Percentiles rank a stretch among this genome's conserved stretches.
phyloP scores from a whole-genome alignment of 2,797 vertebrate species.

The Eidolon dupreanum region DNA sequence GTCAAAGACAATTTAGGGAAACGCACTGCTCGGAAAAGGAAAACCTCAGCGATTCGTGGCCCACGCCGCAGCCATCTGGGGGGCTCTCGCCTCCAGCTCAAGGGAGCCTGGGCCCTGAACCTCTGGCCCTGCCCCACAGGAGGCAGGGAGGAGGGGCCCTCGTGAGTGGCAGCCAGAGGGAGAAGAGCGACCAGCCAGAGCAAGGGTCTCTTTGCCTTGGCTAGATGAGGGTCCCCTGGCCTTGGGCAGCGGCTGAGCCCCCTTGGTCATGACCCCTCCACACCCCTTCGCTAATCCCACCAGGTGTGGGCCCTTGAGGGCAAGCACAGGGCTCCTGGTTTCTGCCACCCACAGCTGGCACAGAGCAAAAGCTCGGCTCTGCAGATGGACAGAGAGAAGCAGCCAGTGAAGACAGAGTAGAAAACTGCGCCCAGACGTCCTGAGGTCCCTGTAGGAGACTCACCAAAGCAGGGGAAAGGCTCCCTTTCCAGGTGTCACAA shows the following conservation, averaged over 20 bases:
- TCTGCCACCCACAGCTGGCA: not conserved
- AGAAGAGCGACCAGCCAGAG: not conserved
- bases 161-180: rapidly evolving
- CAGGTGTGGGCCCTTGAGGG: not conserved
- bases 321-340: not conserved
- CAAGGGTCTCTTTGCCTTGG: not conserved
- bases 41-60: constrained; percentile 97
- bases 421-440: not conserved
- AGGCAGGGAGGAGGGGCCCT: not conserved
- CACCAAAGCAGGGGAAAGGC: not conserved
- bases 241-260: too few species aligned
- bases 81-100: constrained; percentile 78
- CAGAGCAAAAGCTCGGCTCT: not conserved
- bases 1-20: constrained; percentile 99
- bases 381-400: not conserved
- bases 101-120: not conserved
- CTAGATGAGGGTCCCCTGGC: not conserved
- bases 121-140: not conserved
- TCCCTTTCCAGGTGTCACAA: not conserved
- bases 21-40: constrained; percentile 95
- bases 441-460: not conserved
- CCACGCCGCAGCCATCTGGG: constrained; percentile 81
- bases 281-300: not conserved
- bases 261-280: too few species aligned
- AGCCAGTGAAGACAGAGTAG: not conserved